Percentiles rank a stretch among this genome's conserved stretches.
Conservation (phyloP, 2,797 vertebrate genomes). For the Jordanella pulchra region DNA sequence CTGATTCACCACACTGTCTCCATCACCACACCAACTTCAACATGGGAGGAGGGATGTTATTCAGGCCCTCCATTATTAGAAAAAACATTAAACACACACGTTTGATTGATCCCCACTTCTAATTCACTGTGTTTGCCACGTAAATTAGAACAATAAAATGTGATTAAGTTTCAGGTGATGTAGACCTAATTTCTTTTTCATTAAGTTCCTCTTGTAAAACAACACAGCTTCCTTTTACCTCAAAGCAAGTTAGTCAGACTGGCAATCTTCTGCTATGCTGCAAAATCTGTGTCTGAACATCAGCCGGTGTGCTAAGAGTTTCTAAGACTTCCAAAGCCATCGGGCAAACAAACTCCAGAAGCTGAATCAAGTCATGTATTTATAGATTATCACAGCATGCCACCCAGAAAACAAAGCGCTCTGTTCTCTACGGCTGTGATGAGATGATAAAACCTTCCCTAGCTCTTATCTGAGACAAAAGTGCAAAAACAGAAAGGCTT, state of each 20-base stretch:
- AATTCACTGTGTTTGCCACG: background rate
- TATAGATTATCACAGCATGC: conserved; percentile 57
- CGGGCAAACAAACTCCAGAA: conserved; percentile 15
- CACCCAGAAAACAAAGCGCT: conserved; percentile 40
- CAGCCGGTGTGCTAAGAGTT: conserved; percentile 21
- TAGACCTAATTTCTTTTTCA: background rate
- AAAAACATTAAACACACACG: background rate
- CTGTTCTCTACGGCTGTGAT: conserved; percentile 30
- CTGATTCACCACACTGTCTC: conserved; percentile 58
- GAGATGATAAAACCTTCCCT: conserved; percentile 37
- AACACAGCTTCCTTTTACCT: conserved; percentile 1
- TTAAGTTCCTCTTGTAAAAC: conserved; percentile 4
- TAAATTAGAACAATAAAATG: background rate
- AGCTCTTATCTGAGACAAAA: conserved; percentile 38
- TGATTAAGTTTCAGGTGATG: conserved; percentile 2
- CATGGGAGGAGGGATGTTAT: conserved; percentile 19
- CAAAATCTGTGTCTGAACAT: conserved; percentile 28
- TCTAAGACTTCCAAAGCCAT: conserved; percentile 36
- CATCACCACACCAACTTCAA: conserved; percentile 41
- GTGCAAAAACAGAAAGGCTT: conserved; percentile 31
- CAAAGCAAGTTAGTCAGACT: background rate
- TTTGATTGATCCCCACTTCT: background rate
- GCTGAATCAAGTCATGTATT: conserved; percentile 50
- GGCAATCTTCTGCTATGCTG: background rate
- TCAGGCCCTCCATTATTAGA: background rate